phyloP scores from a whole-genome alignment of 2,888 invertebrate genomes.

The Tipula helvola region DNA sequence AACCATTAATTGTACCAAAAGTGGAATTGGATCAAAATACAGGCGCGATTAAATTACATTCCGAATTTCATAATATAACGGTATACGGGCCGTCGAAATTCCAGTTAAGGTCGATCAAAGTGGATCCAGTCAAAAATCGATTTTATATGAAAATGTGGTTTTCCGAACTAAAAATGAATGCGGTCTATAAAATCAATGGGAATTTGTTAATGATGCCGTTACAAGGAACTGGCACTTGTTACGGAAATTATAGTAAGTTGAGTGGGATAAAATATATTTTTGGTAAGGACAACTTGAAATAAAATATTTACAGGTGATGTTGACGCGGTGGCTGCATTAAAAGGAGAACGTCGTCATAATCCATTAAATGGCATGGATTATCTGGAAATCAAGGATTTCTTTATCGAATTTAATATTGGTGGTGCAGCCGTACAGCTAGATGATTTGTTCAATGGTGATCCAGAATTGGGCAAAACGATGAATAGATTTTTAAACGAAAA shows the following conservation, averaged over 20 bases:
- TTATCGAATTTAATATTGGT: slow-evolving; percentile 52
- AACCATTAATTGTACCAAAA: slow-evolving; percentile 55
- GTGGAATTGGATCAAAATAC: slow-evolving; percentile 55
- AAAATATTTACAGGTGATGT: slow-evolving; percentile 46
- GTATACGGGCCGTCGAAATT: slow-evolving; percentile 51
- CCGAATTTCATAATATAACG: slow-evolving; percentile 49
- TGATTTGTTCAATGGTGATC: slow-evolving; percentile 60
- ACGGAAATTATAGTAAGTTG: slow-evolving; percentile 56
- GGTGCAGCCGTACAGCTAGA: slow-evolving; percentile 51
- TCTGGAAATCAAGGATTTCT: slow-evolving; percentile 48
- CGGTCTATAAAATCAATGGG: slow-evolving; percentile 54
- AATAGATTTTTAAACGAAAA: slow-evolving; percentile 67
- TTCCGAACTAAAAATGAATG: slow-evolving; percentile 49
- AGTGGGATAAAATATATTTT: too few relatives aligned
- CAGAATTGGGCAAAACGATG: slow-evolving; percentile 54
- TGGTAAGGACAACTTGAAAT: not conserved
- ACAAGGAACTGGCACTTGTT: slow-evolving; percentile 50
- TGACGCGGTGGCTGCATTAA: slow-evolving; percentile 46
- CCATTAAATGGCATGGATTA: slow-evolving; percentile 39
- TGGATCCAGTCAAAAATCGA: slow-evolving; percentile 36
- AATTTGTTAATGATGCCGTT: slow-evolving; percentile 63
- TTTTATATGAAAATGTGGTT: slow-evolving; percentile 48
- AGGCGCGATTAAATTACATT: slow-evolving; percentile 55
- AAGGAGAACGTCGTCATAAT: slow-evolving; percentile 42
- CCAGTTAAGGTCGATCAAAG: slow-evolving; percentile 42